These are phyloP conservation scores for Acheta domesticus DNA, from an alignment of 2,888 invertebrate species.

Conservation along the genomic window DNA sequence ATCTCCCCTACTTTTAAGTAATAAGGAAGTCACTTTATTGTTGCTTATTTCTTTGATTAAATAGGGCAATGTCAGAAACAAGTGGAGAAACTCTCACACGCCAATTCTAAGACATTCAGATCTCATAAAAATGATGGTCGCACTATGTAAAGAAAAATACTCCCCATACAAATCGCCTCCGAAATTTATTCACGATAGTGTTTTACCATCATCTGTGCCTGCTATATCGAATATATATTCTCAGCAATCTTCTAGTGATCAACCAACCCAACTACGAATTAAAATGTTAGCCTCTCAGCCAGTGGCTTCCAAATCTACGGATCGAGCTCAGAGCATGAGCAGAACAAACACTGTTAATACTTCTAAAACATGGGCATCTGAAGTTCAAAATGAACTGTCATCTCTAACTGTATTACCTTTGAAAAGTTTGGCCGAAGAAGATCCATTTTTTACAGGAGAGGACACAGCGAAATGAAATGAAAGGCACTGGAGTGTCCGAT, in stretches of 20 bases:
- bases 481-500: too few relatives aligned
- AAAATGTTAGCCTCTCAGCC: too few relatives aligned
- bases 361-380: too few relatives aligned
- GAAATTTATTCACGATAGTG: background rate
- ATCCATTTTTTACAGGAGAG: background rate
- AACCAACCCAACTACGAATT: too few relatives aligned
- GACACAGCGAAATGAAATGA: background rate
- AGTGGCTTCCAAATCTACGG: too few relatives aligned
- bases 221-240: too few relatives aligned
- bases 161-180: background rate
- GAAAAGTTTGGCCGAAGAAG: background rate
- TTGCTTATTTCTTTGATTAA: slow-evolving; percentile 20
- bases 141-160: slow-evolving; percentile 47
- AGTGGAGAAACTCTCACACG: slow-evolving; percentile 58
- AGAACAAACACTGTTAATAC: too few relatives aligned
- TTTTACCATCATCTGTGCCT: background rate
- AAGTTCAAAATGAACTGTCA: too few relatives aligned
- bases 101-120: slow-evolving; percentile 67
- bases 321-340: too few relatives aligned
- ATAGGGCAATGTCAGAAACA: slow-evolving; percentile 58
- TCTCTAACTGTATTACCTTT: background rate
- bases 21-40: background rate
- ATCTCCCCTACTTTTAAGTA: too few relatives aligned
- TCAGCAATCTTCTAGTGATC: too few relatives aligned
- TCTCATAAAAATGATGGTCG: slow-evolving; percentile 54